Percentiles rank a stretch among this genome's conserved stretches.
Evolutionary conservation across 1,140 invertebrate genomes (phyloP).

Genomic region (Pissodes strobi): DNA sequence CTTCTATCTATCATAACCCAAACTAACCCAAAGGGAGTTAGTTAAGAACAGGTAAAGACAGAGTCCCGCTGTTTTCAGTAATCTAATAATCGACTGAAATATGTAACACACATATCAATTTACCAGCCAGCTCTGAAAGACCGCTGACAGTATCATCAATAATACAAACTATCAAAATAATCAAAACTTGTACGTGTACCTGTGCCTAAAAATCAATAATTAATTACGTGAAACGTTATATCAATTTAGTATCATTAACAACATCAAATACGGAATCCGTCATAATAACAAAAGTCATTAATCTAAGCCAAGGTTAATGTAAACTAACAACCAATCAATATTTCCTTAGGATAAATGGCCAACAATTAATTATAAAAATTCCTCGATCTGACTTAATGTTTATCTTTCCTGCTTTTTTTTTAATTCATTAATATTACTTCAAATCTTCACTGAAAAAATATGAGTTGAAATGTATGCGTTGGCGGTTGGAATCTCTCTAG

Average conservation of each 20-base stretch:
- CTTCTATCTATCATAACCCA: no score
- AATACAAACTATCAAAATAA: background rate
- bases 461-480: no score
- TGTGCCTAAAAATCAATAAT: slow-evolving; percentile 5
- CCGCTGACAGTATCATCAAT: no score
- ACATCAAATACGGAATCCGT: background rate
- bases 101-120: no score
- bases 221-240: slow-evolving; percentile 7
- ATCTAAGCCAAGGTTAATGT: slow-evolving; percentile 10
- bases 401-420: background rate
- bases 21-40: no score
- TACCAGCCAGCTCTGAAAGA: no score
- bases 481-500: no score
- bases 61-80: no score
- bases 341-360: background rate
- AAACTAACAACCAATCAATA: slow-evolving; percentile 20
- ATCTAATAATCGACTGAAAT: no score
- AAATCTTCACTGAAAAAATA: background rate
- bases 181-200: background rate
- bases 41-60: no score
- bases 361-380: slow-evolving; percentile 10
- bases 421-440: slow-evolving; percentile 5
- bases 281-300: slow-evolving; percentile 4
- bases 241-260: background rate
- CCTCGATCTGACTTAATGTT: background rate